Base-by-base conservation (phyloP, 35 echinoderm and acorn worm species). In the Ptychodera flava region DNA sequence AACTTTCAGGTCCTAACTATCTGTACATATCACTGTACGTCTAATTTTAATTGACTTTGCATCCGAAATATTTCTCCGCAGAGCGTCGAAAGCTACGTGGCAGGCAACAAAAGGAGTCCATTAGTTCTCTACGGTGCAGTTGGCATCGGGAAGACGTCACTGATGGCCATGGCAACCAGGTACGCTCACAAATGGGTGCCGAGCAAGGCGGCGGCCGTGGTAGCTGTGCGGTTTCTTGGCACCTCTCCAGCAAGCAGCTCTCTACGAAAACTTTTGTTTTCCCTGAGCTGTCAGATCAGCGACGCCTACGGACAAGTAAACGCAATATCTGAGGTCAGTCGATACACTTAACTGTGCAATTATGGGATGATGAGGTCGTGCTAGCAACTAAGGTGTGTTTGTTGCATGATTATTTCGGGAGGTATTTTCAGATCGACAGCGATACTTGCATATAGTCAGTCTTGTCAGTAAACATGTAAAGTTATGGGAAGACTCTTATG, bases 121-220 rank as follows among this genome's bases (percentile, higher is more conserved):
- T 78, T 92, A 0, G 38, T 92, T 2, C 28, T 97, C 16, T 82
- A 91, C 84, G 95, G 95, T n/a, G 77, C 84, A 38, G 16, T 90
- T 35, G 95, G 95, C 29, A 87, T 80, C 31, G 95, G 95, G 1
- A 97, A 97, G 78, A 84, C 95, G 36, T 91, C 92, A 28, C 6
- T 97, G 16, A 84, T 97, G 36, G 92, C 95, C 34, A 97, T 93
- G 83, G 90, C 90, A 78, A 53, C 86, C 29, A 80, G 92, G 36
- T 87, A 93, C 29, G 83, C 85, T 22, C 85, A 35, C n/a, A 38
- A 85, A 27, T 97, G 95, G 95, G 82, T 82, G 1, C 89, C 89
- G 85, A 84, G 87, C 38, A 97, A 92, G 30, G 76, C 77, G 33
- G 34, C 87, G 6, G 34, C 77, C 29, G 83, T 78, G 15, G 36